A percentile compares a stretch with the other conserved stretches of the same genome.
phyloP scores from a whole-genome alignment of 1,140 invertebrate genomes.

The Drosophila eugracilis region DNA sequence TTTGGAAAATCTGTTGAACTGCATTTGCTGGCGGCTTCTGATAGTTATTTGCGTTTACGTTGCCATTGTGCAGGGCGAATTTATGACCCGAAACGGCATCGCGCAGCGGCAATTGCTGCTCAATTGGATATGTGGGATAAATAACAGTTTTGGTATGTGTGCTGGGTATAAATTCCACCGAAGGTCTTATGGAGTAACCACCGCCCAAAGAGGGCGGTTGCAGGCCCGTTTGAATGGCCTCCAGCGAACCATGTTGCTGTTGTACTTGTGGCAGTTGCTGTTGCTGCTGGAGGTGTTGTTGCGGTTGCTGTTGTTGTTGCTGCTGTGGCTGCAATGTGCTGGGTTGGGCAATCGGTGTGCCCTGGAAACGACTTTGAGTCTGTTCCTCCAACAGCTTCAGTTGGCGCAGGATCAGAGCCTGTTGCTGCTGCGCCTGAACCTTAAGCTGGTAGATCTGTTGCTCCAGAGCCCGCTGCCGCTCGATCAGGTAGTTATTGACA shows the following conservation, averaged over 20 bases:
- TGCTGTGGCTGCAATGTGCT: constrained; percentile 66
- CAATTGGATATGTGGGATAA: constrained; percentile 81
- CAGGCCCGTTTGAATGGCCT: constrained; percentile 82
- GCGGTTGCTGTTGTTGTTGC: constrained; percentile 29
- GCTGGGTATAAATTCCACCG: constrained; percentile 82
- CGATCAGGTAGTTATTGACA: constrained; percentile 83
- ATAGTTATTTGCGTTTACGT: constrained; percentile 60
- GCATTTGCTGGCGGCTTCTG: constrained; percentile 70
- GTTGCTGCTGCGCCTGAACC: constrained; percentile 88
- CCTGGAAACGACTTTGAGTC: constrained; percentile 83
- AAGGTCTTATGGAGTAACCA: constrained; percentile 80
- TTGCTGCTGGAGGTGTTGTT: constrained; percentile 23
- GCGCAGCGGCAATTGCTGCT: constrained; percentile 81
- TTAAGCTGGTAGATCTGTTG: constrained; percentile 88
- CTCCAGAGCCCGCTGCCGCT: constrained; percentile 89
- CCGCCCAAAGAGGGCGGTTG: constrained; percentile 65
- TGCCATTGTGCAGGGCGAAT: constrained; percentile 65
- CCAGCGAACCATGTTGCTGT: constrained; percentile 75
- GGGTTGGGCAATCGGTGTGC: constrained; percentile 66
- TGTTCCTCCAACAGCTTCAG: constrained; percentile 87
- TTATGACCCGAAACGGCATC: constrained; percentile 78
- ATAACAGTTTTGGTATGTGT: constrained; percentile 77
- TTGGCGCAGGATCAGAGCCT: constrained; percentile 89
- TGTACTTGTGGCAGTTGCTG: constrained; percentile 44
- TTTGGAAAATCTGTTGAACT: constrained; percentile 81